phyloP scores from a whole-genome alignment of 92 coral and sea anemone genomes.

The Ricordea florida region DNA sequence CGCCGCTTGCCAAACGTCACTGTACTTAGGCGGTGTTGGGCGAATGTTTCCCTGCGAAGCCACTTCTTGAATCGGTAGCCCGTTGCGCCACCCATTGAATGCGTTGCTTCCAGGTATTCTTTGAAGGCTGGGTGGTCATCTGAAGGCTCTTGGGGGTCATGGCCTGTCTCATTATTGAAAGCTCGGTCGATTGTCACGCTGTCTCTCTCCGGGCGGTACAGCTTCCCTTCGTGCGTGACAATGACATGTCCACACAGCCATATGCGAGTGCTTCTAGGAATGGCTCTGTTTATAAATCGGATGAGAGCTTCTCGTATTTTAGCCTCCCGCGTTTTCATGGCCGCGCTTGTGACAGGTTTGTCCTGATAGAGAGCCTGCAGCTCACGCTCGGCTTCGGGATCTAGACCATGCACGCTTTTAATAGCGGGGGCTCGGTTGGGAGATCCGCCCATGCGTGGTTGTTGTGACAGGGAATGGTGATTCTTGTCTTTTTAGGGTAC shows the following conservation, averaged over 20 bases:
- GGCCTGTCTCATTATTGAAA: constrained; percentile 1
- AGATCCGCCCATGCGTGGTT: too few relatives aligned
- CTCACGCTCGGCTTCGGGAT: too few relatives aligned
- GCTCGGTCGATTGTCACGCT: not conserved
- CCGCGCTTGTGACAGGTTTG: too few relatives aligned
- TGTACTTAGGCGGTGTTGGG: not conserved
- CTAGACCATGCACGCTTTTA: too few relatives aligned
- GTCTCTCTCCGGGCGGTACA: too few relatives aligned
- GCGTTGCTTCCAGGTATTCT: not conserved
- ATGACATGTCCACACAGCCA: not conserved
- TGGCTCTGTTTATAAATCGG: not conserved
- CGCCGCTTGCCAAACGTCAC: not conserved
- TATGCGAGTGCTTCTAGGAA: not conserved
- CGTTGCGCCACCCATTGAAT: constrained; percentile 6
- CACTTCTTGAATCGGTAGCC: not conserved
- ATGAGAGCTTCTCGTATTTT: not conserved
- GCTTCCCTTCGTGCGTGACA: constrained; percentile 1
- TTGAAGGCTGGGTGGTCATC: not conserved
- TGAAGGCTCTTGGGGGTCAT: not conserved
- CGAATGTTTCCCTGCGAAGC: not conserved
- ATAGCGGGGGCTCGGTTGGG: too few relatives aligned
- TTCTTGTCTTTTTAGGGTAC: too few relatives aligned
- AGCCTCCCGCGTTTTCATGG: too few relatives aligned
- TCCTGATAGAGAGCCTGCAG: too few relatives aligned
- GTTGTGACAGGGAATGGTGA: too few relatives aligned